phyloP scores from a whole-genome alignment of 2,888 invertebrate species.

The Mechanitis mazaeus region DNA sequence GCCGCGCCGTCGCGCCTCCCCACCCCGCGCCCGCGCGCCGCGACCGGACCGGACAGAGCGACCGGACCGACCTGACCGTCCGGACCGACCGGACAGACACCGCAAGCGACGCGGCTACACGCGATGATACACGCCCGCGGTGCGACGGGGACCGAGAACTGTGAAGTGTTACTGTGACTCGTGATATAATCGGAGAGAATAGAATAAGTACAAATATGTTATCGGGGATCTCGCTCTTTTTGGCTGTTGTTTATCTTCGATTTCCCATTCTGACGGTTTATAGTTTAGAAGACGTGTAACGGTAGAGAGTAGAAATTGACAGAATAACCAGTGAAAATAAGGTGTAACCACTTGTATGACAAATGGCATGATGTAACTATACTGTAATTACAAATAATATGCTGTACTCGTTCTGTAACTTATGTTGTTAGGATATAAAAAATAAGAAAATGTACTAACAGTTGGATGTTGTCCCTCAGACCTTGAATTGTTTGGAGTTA shows the following conservation, averaged over 20 bases:
- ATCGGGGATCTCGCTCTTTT: not conserved
- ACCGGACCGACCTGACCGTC: not conserved
- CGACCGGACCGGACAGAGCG: not conserved
- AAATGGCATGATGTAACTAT: too few relatives aligned
- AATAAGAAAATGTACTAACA: slow-evolving; percentile 6
- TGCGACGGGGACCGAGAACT: not conserved
- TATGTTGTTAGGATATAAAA: not conserved
- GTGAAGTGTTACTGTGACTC: slow-evolving; percentile 1
- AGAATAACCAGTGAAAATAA: too few relatives aligned
- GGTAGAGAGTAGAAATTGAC: too few relatives aligned
- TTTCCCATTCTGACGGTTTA: slow-evolving; percentile 2
- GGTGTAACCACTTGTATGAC: too few relatives aligned
- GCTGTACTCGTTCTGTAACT: not conserved
- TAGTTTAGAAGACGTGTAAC: not conserved
- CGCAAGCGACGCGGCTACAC: slow-evolving; percentile 2
- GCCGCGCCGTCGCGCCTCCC: slow-evolving; percentile 1
- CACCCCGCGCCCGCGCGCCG: slow-evolving; percentile 5
- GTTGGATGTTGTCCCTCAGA: not conserved
- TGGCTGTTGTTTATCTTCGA: not conserved
- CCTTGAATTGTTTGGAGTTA: too few relatives aligned
- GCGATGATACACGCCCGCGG: slow-evolving; percentile 6
- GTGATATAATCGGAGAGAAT: slow-evolving; percentile 3
- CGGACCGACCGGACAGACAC: not conserved
- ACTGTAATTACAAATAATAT: too few relatives aligned
- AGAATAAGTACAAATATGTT: not conserved